phyloP scores from a whole-genome alignment of 2,888 invertebrate genomes.

The Stomorhina lunata region DNA sequence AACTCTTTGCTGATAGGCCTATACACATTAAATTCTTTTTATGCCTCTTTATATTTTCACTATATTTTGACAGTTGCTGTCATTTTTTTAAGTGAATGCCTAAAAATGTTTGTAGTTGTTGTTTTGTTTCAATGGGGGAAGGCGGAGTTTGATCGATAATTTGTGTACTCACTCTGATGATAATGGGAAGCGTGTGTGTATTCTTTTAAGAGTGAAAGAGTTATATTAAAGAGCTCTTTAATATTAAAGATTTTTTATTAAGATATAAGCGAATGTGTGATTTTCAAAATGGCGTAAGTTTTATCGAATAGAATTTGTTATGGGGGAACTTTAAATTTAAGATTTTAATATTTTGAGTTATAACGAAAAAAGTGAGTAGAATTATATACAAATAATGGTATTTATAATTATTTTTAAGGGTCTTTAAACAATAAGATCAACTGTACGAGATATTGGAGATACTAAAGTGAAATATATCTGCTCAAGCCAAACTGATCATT shows the following conservation, averaged over 20 bases:
- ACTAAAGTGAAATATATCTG: too few relatives aligned
- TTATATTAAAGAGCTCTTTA: conserved; percentile 36
- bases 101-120: conserved; percentile 41
- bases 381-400: too few relatives aligned
- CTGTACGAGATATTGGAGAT: too few relatives aligned
- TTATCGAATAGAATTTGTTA: not conserved
- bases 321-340: not conserved
- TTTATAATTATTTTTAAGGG: too few relatives aligned
- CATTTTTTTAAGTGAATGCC: conserved; percentile 43
- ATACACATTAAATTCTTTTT: conserved; percentile 25
- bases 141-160: conserved; percentile 78
- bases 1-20: conserved; percentile 67
- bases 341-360: too few relatives aligned
- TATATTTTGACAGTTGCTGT: conserved; percentile 51
- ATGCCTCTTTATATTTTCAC: conserved; percentile 23
- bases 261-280: not conserved
- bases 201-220: conserved; percentile 21
- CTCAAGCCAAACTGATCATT: too few relatives aligned
- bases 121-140: conserved; percentile 65
- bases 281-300: conserved; percentile 9
- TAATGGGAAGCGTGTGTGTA: not conserved
- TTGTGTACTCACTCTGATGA: conserved; percentile 10
- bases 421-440: too few relatives aligned
- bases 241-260: conserved; percentile 1
- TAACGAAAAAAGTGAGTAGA: too few relatives aligned